Percentiles rank a stretch among this genome's conserved stretches.
Evolutionary conservation across 2,797 vertebrate species (phyloP).

Genomic region (Mormyrus hasselquistii): DNA sequence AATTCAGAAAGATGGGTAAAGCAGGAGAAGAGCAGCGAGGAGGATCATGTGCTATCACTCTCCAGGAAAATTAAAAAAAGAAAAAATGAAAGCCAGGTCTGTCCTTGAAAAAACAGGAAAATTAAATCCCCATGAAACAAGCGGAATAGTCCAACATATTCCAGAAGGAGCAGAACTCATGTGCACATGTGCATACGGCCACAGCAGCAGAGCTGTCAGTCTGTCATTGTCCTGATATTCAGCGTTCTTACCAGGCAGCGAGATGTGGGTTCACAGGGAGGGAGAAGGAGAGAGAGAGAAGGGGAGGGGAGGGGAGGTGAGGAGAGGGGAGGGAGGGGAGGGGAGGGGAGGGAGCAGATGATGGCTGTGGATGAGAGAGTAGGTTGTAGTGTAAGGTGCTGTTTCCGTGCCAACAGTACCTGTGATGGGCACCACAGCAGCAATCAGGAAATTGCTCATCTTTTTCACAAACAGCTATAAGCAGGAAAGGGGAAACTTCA

Average conservation of each 20-base stretch:
- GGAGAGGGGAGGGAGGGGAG: conserved; percentile 23
- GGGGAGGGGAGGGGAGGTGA: neutral
- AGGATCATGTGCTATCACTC: neutral
- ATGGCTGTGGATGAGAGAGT: conserved; percentile 52
- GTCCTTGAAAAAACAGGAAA: neutral
- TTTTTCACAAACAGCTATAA: neutral
- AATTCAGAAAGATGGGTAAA: neutral
- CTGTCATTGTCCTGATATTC: neutral
- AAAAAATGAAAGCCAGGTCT: neutral
- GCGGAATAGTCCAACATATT: neutral
- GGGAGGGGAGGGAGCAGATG: conserved; percentile 21
- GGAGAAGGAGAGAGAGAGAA: neutral
- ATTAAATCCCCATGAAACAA: neutral
- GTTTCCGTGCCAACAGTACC: conserved; percentile 75
- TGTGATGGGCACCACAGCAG: conserved; percentile 57
- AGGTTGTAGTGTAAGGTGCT: conserved; percentile 67
- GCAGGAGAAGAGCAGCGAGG: neutral
- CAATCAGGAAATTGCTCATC: neutral
- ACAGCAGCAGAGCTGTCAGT: neutral
- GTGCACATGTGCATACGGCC: neutral
- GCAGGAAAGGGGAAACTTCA: neutral
- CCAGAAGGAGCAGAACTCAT: neutral
- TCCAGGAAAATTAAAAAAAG: neutral
- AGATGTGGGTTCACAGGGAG: conserved; percentile 1
- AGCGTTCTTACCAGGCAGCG: neutral